Conservation (phyloP, 2,888 invertebrate genomes). For the Rotaria magnacalcarata region DNA sequence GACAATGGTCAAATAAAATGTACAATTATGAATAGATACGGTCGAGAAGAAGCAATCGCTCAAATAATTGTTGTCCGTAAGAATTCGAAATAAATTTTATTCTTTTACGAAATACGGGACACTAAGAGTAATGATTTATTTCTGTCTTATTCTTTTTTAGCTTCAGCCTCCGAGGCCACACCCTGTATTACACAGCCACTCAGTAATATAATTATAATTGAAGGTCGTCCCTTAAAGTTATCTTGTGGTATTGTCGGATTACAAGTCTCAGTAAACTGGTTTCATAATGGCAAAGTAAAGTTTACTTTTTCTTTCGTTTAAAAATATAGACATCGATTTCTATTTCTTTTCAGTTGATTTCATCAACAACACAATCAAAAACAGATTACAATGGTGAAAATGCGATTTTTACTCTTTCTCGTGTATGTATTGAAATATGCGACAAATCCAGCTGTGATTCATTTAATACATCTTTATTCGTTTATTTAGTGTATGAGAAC, state of each 20-base stretch:
- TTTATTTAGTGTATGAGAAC: conserved; percentile 4
- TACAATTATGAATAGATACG: not conserved
- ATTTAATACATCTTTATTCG: not conserved
- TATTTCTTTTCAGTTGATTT: not conserved
- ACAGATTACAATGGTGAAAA: conserved; percentile 24
- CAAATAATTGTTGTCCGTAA: conserved; percentile 9
- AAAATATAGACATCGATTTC: not conserved
- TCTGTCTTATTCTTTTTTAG: not conserved
- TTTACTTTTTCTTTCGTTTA: not conserved
- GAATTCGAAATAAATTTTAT: not conserved
- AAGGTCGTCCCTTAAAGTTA: not conserved
- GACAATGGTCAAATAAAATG: conserved; percentile 23
- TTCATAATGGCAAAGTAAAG: conserved; percentile 19
- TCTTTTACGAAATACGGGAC: too few species aligned
- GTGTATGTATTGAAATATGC: not conserved
- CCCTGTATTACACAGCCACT: not conserved
- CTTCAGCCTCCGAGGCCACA: not conserved
- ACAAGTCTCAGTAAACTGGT: not conserved
- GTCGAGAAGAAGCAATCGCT: conserved; percentile 22
- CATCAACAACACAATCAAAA: conserved; percentile 4
- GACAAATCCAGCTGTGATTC: not conserved
- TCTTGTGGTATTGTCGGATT: not conserved
- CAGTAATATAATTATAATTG: not conserved
- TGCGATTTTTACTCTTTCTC: not conserved
- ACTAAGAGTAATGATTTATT: not conserved